Base-by-base conservation (phyloP, 2,113 vertebrate genomes). In the Pseudorectes ferrugineus region DNA sequence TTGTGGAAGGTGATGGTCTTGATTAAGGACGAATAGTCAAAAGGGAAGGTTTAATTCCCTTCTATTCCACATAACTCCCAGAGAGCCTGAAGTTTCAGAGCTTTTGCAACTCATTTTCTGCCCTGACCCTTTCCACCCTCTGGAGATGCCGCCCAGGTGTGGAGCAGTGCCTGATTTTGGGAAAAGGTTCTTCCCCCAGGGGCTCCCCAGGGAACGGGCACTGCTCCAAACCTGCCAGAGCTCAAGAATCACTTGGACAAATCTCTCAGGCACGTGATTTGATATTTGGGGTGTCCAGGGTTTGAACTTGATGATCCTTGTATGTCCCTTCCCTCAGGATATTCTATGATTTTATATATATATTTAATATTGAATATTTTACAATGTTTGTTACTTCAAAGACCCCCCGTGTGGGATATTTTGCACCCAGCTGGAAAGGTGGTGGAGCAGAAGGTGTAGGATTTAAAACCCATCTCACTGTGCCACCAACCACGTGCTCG, bases 361-460 rank as follows among this genome's bases (percentile, higher is more conserved):
- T 12, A 11, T 28, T 21, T 9, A 22, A n/a, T 12, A 31, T 3
- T 3, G 33, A 43, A 24, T 5, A 33, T 63, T 45, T 21, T 3
- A 8, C 16, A 2, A 2, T 14, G 2, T 54, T 42, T 17, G 22
- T 18, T 2, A 4, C 42, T 63, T 20, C 8, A 6, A 42, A 14
- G 22, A 11, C 5, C 11, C 5, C 2, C 18, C 2, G 0, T 2
- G 10, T 1, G 12, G 51, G 75, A 17, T 2, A 9, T 19, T 75
- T 46, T 16, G 14, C 36, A 25, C 18, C 19, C 8, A 17, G 35
- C 49, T 5, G 18, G 9, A 42, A 33, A 17, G 18, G 7, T 6
- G 23, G 3, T 1, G 8, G 38, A 65, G 68, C 65, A 42, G 73
- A 46, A 67, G 58, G 38, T 43, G 42, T 0, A 11, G 38, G 29